Conservation (phyloP, 23 tunicate genomes). For the Trididemnum nubilum region DNA sequence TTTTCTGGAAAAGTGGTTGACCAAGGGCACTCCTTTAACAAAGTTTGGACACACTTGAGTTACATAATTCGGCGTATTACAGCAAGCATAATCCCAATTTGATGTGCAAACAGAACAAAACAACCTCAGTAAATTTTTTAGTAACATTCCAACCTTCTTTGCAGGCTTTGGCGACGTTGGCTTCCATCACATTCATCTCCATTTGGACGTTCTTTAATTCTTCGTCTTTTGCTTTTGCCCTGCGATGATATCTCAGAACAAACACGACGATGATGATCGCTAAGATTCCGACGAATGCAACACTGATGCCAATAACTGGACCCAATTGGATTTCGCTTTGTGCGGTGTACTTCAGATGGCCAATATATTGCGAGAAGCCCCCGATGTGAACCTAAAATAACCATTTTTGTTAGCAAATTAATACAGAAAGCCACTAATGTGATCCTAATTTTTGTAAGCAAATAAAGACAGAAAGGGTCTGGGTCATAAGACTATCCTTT, state of each 20-base stretch:
- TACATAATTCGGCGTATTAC: not conserved
- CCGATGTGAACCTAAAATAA: slow-evolving; percentile 71
- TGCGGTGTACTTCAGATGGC: slow-evolving; percentile 40
- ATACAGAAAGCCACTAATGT: not conserved
- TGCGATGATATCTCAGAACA: slow-evolving; percentile 28
- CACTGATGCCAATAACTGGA: slow-evolving; percentile 15
- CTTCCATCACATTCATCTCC: slow-evolving; percentile 61
- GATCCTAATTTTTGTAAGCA: not conserved
- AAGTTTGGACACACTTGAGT: too few species aligned
- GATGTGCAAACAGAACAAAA: too few species aligned
- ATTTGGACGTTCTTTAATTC: slow-evolving; percentile 46
- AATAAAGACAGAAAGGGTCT: too few species aligned
- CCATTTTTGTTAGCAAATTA: not conserved
- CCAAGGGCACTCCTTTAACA: too few species aligned
- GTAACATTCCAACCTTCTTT: slow-evolving; percentile 69
- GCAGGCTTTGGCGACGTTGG: slow-evolving; percentile 82
- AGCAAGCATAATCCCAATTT: not conserved
- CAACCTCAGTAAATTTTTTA: too few species aligned
- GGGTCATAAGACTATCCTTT: too few species aligned
- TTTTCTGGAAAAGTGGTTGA: too few species aligned
- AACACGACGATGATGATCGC: not conserved
- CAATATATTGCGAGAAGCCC: slow-evolving; percentile 52
- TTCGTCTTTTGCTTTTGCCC: slow-evolving; percentile 32
- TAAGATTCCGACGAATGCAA: slow-evolving; percentile 20
- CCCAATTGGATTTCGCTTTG: not conserved